Evolutionary conservation across 2,888 invertebrate genomes (phyloP).

Genomic region (Syrista parreyssii): DNA sequence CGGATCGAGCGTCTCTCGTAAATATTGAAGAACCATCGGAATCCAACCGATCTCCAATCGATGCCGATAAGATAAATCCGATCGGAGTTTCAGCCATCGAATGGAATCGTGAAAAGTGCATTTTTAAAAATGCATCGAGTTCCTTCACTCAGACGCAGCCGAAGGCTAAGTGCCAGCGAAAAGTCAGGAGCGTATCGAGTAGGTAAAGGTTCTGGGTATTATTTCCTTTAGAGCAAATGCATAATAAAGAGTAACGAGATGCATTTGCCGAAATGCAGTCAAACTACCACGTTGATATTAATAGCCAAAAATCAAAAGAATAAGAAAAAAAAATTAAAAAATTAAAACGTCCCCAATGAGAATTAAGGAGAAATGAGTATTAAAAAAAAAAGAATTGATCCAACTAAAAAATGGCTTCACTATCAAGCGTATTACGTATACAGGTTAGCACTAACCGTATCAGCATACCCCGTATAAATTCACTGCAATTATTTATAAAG

Average conservation of each 20-base stretch:
- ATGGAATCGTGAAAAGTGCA: background rate
- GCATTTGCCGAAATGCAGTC: background rate
- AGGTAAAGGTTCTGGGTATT: background rate
- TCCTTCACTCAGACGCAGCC: background rate
- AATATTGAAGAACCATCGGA: background rate
- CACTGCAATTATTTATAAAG: background rate
- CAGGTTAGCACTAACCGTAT: background rate
- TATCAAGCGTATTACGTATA: background rate
- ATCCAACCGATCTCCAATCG: background rate
- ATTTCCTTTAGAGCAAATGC: background rate
- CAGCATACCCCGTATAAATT: background rate
- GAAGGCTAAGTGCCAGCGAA: background rate
- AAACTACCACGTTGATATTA: background rate
- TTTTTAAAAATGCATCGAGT: background rate
- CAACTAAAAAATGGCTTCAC: background rate
- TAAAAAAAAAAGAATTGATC: background rate
- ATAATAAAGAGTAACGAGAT: background rate
- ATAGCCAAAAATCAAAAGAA: background rate
- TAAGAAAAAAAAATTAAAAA: background rate
- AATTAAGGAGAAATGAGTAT: background rate
- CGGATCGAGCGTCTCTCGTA: background rate
- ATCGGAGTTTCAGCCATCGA: background rate
- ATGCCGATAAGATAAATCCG: background rate
- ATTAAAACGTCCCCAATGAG: background rate
- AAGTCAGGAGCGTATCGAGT: background rate